A percentile compares a stretch with the other conserved stretches of the same genome.
These are phyloP conservation scores for Danio tinwini DNA, from an alignment of 2,797 vertebrate genomes.

Conservation along the genomic window DNA sequence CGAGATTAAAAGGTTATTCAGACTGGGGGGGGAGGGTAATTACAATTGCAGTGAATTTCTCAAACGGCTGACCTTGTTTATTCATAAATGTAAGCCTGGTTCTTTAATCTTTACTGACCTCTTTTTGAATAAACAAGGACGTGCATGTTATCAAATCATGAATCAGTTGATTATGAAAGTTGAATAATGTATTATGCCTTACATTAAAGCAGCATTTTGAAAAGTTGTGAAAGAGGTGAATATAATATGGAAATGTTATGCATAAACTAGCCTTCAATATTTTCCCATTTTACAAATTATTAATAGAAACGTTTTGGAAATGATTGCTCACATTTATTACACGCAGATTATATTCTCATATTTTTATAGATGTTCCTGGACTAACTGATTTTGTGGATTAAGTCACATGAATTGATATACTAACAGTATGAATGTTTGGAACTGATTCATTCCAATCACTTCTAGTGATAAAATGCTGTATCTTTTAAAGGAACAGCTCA, in stretches of 20 bases:
- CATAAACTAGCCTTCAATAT: background rate
- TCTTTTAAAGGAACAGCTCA: too few species aligned
- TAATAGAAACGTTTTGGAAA: background rate
- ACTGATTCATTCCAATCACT: constrained; percentile 10
- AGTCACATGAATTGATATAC: background rate
- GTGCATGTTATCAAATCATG: background rate
- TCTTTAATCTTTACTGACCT: background rate
- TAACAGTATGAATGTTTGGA: background rate
- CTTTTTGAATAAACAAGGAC: background rate
- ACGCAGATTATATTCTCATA: background rate
- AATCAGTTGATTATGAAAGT: background rate
- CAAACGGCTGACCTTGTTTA: background rate
- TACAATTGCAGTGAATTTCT: background rate
- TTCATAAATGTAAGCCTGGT: background rate
- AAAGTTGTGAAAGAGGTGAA: background rate
- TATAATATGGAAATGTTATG: background rate
- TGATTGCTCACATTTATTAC: background rate
- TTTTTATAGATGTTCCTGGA: background rate
- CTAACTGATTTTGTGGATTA: constrained; percentile 4
- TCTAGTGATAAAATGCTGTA: background rate
- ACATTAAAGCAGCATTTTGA: too few species aligned
- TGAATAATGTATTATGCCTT: too few species aligned
- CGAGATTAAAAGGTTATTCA: background rate
- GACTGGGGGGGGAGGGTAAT: background rate
- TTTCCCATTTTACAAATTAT: background rate